A percentile compares a stretch with the other conserved stretches of the same genome.
These are phyloP conservation scores for Diarsia rubi DNA, from an alignment of 2,888 invertebrate species.

Conservation along the genomic window DNA sequence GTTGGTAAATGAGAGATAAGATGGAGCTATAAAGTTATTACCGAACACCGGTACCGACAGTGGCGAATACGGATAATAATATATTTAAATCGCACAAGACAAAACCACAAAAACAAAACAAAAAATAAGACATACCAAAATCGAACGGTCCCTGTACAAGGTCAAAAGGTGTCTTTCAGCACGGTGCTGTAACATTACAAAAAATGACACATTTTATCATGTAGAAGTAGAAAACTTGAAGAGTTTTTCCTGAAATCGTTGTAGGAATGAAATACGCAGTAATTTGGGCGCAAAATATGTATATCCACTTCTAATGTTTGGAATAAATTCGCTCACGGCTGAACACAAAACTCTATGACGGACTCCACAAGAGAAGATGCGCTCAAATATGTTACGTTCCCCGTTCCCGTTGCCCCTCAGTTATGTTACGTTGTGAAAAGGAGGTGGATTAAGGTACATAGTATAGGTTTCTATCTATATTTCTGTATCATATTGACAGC, in stretches of 20 bases:
- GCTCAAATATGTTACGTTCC: not conserved
- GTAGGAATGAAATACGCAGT: too few relatives aligned
- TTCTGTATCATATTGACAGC: too few relatives aligned
- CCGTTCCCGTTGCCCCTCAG: too few relatives aligned
- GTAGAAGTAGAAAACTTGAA: not conserved
- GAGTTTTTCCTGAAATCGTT: not conserved
- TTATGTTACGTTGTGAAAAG: not conserved
- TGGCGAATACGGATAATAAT: too few relatives aligned
- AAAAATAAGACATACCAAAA: not conserved
- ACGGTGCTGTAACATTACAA: not conserved
- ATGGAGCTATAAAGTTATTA: not conserved
- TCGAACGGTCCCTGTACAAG: not conserved
- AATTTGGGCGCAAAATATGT: not conserved
- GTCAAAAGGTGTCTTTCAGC: not conserved
- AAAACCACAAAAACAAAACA: not conserved
- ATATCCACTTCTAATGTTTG: not conserved
- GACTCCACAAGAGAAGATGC: not conserved
- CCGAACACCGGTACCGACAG: too few relatives aligned
- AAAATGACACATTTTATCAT: too few relatives aligned
- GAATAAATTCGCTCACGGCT: not conserved
- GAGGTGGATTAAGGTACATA: not conserved
- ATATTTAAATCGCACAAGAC: not conserved
- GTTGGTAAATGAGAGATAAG: not conserved
- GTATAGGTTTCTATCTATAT: too few relatives aligned
- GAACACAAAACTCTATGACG: not conserved